Percentiles rank a stretch among this genome's conserved stretches.
Conservation (phyloP, 2,797 vertebrate genomes). For the Rhadinocentrus ornatus region DNA sequence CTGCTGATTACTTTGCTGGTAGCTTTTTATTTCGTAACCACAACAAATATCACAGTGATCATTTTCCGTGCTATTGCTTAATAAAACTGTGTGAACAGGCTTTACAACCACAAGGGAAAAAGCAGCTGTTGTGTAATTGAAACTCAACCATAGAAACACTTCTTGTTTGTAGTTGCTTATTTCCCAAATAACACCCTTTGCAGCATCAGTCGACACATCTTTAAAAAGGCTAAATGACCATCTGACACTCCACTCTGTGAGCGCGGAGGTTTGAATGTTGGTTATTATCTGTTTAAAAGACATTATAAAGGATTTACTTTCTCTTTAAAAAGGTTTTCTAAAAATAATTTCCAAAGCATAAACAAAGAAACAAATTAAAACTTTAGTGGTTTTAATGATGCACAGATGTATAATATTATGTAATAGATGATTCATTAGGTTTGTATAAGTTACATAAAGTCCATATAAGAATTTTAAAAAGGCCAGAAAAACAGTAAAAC, state of each 20-base stretch:
- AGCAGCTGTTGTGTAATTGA: background rate
- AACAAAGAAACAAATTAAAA: conserved; percentile 23
- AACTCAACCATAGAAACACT: conserved; percentile 20
- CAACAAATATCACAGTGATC: conserved; percentile 47
- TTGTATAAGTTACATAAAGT: conserved; percentile 32
- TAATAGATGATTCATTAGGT: conserved; percentile 12
- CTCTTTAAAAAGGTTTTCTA: background rate
- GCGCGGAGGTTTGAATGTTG: conserved; percentile 10
- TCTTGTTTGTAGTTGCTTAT: conserved; percentile 45
- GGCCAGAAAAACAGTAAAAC: conserved; percentile 8
- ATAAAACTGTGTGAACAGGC: conserved; percentile 47
- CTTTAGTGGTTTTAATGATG: conserved; percentile 18
- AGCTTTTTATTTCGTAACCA: conserved; percentile 39
- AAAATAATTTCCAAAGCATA: too few relatives aligned
- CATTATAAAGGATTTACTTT: too few relatives aligned
- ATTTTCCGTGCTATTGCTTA: conserved; percentile 37
- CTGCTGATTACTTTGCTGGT: conserved; percentile 18
- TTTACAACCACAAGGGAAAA: conserved; percentile 6
- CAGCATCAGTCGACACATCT: conserved; percentile 46
- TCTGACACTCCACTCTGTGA: conserved; percentile 44
- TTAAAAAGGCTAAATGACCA: conserved; percentile 29
- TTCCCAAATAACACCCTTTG: conserved; percentile 35
- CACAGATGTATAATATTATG: background rate
- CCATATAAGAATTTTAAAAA: conserved; percentile 25
- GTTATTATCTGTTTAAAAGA: conserved; percentile 4